A percentile compares a stretch with the other conserved stretches of the same genome.
These are phyloP conservation scores for Aspidapion aeneum DNA, from an alignment of 2,888 invertebrate species.

Conservation along the genomic window DNA sequence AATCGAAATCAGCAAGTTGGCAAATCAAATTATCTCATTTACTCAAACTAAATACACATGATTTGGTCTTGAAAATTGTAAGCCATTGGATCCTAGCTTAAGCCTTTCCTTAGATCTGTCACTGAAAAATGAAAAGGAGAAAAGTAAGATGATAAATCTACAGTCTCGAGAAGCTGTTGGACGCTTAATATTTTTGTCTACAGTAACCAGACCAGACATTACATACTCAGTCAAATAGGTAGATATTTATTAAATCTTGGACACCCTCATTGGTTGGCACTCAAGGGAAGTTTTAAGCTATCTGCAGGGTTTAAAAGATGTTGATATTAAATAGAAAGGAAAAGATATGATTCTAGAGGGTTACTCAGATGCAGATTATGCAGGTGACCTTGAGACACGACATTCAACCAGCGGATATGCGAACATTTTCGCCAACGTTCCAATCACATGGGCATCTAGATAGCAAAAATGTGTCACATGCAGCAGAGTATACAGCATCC, in stretches of 20 bases:
- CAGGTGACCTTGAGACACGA: background rate
- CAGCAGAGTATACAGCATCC: no score
- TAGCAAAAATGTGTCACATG: conserved; percentile 10
- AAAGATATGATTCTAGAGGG: no score
- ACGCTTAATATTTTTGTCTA: conserved; percentile 22
- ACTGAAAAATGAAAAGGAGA: conserved; percentile 3
- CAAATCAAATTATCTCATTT: background rate
- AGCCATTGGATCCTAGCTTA: no score
- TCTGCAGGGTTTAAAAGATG: conserved; percentile 6
- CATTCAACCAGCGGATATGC: conserved; percentile 10
- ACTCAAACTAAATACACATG: no score
- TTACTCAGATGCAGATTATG: background rate
- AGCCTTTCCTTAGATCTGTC: no score
- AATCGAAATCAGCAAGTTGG: background rate
- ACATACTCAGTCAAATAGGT: conserved; percentile 22
- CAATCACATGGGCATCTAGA: conserved; percentile 9
- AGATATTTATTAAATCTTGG: conserved; percentile 17
- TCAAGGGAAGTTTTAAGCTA: conserved; percentile 19
- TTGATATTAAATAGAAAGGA: conserved; percentile 2
- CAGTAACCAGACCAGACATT: conserved; percentile 29
- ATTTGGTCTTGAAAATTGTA: background rate
- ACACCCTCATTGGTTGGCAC: conserved; percentile 7
- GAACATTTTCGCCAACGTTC: background rate
- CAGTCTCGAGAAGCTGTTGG: conserved; percentile 31
- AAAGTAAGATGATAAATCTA: conserved; percentile 1